Conservation (phyloP, 2,113 vertebrate genomes). For the Hassar affinis region DNA sequence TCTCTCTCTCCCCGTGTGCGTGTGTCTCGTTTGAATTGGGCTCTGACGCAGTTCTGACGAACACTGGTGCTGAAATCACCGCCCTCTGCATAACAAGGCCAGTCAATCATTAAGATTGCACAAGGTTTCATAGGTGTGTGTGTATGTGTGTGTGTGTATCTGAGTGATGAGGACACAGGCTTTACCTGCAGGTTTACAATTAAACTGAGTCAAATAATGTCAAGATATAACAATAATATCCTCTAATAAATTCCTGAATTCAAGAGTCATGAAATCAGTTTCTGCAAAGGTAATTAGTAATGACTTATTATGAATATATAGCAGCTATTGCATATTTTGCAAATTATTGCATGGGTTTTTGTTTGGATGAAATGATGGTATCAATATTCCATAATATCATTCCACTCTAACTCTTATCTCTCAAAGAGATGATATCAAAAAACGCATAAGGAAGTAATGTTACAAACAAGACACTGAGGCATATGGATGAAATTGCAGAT, state of each 20-base stretch:
- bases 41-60: conserved; percentile 93
- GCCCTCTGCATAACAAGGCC: conserved; percentile 63
- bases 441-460: too few species aligned
- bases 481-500: background rate
- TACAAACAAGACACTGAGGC: too few species aligned
- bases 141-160: background rate
- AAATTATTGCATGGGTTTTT: background rate
- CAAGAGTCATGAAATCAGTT: background rate
- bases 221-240: background rate
- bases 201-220: background rate
- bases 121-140: background rate
- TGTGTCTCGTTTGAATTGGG: conserved; percentile 58
- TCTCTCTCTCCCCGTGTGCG: conserved; percentile 16
- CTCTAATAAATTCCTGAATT: background rate
- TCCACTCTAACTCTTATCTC: background rate
- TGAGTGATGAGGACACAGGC: background rate
- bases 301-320: background rate
- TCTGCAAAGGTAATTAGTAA: background rate
- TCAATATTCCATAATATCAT: background rate
- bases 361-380: background rate
- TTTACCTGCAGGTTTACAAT: background rate
- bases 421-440: background rate
- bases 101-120: conserved; percentile 58
- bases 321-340: background rate
- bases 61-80: conserved; percentile 80